phyloP scores from a whole-genome alignment of 2,113 vertebrate species.

The Larimichthys crocea region DNA sequence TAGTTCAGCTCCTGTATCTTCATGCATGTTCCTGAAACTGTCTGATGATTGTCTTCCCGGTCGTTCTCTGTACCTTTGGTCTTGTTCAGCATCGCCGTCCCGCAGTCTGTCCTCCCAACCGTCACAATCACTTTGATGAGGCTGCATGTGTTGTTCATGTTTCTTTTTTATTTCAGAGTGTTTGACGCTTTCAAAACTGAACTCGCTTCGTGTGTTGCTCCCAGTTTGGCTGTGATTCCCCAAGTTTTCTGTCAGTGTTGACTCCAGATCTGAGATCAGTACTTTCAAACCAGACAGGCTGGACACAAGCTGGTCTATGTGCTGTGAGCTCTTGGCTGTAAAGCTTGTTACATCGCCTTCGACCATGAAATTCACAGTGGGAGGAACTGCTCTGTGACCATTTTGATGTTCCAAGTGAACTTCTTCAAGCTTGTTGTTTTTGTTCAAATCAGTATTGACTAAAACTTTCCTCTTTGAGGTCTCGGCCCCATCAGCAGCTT shows the following conservation, averaged over 20 bases:
- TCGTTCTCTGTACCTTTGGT: neutral
- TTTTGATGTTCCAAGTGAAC: neutral
- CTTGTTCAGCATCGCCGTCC: neutral
- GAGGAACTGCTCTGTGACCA: neutral
- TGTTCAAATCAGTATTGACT: slow-evolving; percentile 17
- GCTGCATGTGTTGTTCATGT: neutral
- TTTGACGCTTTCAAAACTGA: neutral
- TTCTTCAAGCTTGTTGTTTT: slow-evolving; percentile 23
- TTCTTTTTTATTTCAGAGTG: neutral
- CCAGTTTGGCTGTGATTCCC: slow-evolving; percentile 26
- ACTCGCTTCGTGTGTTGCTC: slow-evolving; percentile 11
- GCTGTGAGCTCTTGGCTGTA: slow-evolving; percentile 54
- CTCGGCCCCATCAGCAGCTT: neutral
- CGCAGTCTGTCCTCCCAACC: slow-evolving; percentile 17
- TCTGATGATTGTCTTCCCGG: slow-evolving; percentile 29
- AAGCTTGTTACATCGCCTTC: slow-evolving; percentile 1
- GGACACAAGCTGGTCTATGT: slow-evolving; percentile 78
- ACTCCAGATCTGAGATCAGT: slow-evolving; percentile 80
- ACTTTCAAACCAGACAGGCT: slow-evolving; percentile 77
- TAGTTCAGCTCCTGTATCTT: slow-evolving; percentile 16
- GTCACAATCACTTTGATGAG: neutral
- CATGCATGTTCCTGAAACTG: slow-evolving; percentile 6
- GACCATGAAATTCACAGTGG: neutral
- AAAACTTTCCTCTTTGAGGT: slow-evolving; percentile 23
- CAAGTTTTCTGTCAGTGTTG: slow-evolving; percentile 65